phyloP scores from a whole-genome alignment of 2,888 invertebrate genomes.

The Heliconius charithonia region DNA sequence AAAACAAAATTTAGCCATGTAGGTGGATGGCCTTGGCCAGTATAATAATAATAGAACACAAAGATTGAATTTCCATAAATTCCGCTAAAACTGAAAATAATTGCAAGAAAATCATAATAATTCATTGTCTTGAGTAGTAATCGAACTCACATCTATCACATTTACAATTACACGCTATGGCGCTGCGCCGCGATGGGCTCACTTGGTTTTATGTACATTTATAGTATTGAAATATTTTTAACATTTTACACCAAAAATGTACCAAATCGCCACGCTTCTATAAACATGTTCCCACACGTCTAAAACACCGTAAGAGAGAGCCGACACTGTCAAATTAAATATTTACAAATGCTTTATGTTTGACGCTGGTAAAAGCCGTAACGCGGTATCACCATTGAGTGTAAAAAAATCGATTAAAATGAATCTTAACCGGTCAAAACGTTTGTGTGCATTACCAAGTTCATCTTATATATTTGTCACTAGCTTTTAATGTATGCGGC shows the following conservation, averaged over 20 bases:
- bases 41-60: too few relatives aligned
- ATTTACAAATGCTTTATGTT: slow-evolving; percentile 58
- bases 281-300: slow-evolving; percentile 49
- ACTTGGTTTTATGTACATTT: background rate
- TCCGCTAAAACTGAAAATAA: too few relatives aligned
- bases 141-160: background rate
- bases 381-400: slow-evolving; percentile 67
- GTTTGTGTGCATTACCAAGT: background rate
- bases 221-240: background rate
- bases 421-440: slow-evolving; percentile 35
- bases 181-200: background rate
- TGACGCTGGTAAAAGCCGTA: slow-evolving; percentile 75
- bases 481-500: background rate
- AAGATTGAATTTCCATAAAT: too few relatives aligned
- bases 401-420: slow-evolving; percentile 46
- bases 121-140: background rate
- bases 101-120: background rate
- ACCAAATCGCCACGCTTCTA: slow-evolving; percentile 7
- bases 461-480: background rate
- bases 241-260: background rate
- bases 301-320: slow-evolving; percentile 51
- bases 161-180: background rate
- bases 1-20: too few relatives aligned
- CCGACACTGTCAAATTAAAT: slow-evolving; percentile 64
- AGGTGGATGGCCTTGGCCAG: too few relatives aligned